A percentile compares a stretch with the other conserved stretches of the same genome.
phyloP scores from a whole-genome alignment of 2,113 vertebrate species.

The Mormoops blainvillei region DNA sequence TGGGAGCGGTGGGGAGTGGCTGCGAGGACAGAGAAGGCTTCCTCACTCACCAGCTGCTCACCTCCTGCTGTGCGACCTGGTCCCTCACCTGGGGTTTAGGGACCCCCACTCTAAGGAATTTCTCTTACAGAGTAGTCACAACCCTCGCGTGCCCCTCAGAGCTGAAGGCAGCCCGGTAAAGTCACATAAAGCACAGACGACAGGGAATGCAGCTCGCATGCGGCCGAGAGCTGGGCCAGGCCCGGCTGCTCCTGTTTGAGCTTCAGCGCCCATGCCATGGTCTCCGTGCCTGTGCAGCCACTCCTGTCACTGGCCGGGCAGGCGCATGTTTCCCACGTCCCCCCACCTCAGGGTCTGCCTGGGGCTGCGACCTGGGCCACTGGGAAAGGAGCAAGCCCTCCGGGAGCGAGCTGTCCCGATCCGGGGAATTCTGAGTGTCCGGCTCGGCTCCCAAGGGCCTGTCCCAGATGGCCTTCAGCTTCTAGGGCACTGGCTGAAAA shows the following conservation, averaged over 20 bases:
- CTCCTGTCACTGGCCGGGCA: constrained; percentile 25
- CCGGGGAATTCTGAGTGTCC: too few relatives aligned
- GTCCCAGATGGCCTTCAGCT: not conserved
- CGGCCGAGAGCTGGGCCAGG: not conserved
- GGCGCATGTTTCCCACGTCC: not conserved
- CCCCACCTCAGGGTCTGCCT: not conserved
- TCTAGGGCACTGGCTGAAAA: not conserved
- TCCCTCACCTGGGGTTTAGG: too few relatives aligned
- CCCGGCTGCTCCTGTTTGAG: not conserved
- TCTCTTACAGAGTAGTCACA: not conserved
- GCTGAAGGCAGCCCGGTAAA: not conserved
- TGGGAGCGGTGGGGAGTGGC: too few relatives aligned
- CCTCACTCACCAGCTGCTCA: too few relatives aligned
- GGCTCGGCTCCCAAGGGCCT: not conserved
- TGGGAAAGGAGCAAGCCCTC: not conserved
- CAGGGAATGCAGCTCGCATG: not conserved
- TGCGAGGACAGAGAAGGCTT: too few relatives aligned
- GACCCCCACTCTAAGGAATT: not conserved
- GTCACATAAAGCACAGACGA: not conserved
- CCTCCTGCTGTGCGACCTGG: too few relatives aligned
- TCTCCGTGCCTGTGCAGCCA: not conserved
- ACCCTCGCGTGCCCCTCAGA: not conserved
- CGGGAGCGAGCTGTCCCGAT: too few relatives aligned
- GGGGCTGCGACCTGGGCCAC: not conserved
- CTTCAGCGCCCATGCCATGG: not conserved